Base-by-base conservation (phyloP, 2,113 vertebrate genomes). In the Myodes glareolus region DNA sequence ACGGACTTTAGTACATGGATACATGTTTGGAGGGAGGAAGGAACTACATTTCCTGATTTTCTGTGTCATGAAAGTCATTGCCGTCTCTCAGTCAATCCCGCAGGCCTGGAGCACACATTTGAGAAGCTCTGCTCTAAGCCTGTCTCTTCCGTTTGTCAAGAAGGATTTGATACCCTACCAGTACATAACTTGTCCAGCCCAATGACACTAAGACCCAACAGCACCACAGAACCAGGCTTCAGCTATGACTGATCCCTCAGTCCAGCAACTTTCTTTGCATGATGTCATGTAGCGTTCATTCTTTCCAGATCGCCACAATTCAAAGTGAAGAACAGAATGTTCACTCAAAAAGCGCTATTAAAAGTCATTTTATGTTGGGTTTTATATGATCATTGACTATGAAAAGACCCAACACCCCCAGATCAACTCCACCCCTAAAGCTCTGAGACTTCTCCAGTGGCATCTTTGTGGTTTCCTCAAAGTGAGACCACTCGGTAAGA, bases 381-480 rank as follows among this genome's bases (percentile, higher is more conserved):
- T 91, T 94, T 95, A 92, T 90, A 77, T 36, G 91, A 78, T 58
- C 47, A 45, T 3, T 95, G 70, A 61, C 47, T 39, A 82, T 9
- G 77, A 36, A 92, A 92, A 91, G 81, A 84, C 73, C 58, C 75
- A 89, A 55, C 91, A 88, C 50, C 80, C 86, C 61, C 50, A 76
- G 82, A 16, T 47, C 92, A 75, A 52, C 86, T 72, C 94, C 97
- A 90, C 55, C 95, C 89, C 75, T 81, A 94, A 98, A 98, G 85
- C 84, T 97, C 84, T 97, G 63, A 45, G 73, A 90, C 94, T 93
- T 95, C 58, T 90, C 97, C 96, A 97, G 39, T 90, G 95, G 76
- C 67, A 80, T 91, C 65, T 80, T 90, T 94, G 75, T 96, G 94
- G 90, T 97, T 98, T 98, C 97, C 94, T 97, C 97, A 98, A 98